Base-by-base conservation (phyloP, 2,113 vertebrate species). In the Macrotus californicus region DNA sequence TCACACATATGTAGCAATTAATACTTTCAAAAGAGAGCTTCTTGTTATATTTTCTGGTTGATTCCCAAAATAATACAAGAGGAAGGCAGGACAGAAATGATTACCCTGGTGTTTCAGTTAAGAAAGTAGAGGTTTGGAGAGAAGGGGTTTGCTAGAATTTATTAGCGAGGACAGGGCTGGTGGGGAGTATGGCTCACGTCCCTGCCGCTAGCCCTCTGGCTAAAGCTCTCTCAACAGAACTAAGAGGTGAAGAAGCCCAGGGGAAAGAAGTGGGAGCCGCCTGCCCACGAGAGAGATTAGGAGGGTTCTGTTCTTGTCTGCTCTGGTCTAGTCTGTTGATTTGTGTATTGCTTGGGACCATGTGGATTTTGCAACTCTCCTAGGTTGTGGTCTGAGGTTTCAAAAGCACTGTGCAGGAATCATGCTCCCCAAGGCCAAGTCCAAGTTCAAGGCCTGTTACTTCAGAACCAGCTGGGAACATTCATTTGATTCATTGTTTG, bases 271-370 rank as follows among this genome's bases (percentile, higher is more conserved):
- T 26, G 24, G 79, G 52, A 5, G n/a, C 34, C 10, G 50, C 10
- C 48, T 34, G 24, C 11, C 10, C 11, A 0, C 0, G n/a, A 48
- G 8, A 50, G 7, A 46, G 11, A 64, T 46, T 21, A 19, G 12
- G 19, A 54, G 3, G 41, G 36, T 8, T 31, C 21, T 4, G 1
- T 2, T 41, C 12, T 24, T 14, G 2, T 10, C 48, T 7, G 7
- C 21, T 8, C 80, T 72, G 39, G 52, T 41, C 3, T 22, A 15
- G 46, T 14, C 70, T 52, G 7, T 24, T 52, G 16, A 39, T 36
- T 48, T 6, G 39, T 19, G 22, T 64, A 19, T 9, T 76, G 21
- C 66, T n/a, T 41, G 41, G 56, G 31, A 73, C 43, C 2, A 1
- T 0, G 6, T 11, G 15, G 86, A 54, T 46, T 56, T 4, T 52